Base-by-base conservation (phyloP, 1,140 invertebrate species). In the Neomicropteryx cornuta region DNA sequence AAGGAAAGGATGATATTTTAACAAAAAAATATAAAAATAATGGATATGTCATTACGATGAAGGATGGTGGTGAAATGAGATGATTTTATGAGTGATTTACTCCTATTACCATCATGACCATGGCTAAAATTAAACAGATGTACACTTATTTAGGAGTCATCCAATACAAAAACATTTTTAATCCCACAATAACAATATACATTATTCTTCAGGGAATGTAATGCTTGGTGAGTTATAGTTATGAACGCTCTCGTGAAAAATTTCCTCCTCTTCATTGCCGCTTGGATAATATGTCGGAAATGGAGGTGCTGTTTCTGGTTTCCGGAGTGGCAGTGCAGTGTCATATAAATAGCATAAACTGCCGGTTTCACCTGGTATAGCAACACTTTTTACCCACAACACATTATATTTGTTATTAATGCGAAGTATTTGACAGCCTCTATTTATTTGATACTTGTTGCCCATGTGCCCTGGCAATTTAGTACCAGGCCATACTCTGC, bases 401-500 rank as follows among this genome's bases (percentile, higher is more conserved):
- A 97, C 79, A 70, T 97, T 96, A 55, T 92, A 82, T 56, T 92
- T 89, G 10, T 84, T 90, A 58, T 97, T 95, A 24, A 97, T 90
- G 44, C 93, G 74, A 58, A 85, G 73, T 47, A 98, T 82, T 77
- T 80, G 79, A 4, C 88, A 55, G 16, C 90, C 92, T 51, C 71
- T 71, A 10, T 77, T 49, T 22, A 72, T 70, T 45, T 83, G 72
- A 35, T 31, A 67, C 64, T 53, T 70, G 52, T 86, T 84, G 19
- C 96, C 96, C 94, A 98, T 97, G 51, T 95, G 87, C 22, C 96
- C 96, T 28, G 93, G 91, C 82, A 99, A 77, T 70, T 95, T 94
- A 19, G 87, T 94, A 36, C 96, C 96, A 33, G 88, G 89, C 82
- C 88, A 90, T 16, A 98, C 83, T 45, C 89, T 66, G 4, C 73